A percentile compares a stretch with the other conserved stretches of the same genome.
Evolutionary conservation across 2,797 vertebrate species (phyloP).

Genomic region (Rhincodon typus): DNA sequence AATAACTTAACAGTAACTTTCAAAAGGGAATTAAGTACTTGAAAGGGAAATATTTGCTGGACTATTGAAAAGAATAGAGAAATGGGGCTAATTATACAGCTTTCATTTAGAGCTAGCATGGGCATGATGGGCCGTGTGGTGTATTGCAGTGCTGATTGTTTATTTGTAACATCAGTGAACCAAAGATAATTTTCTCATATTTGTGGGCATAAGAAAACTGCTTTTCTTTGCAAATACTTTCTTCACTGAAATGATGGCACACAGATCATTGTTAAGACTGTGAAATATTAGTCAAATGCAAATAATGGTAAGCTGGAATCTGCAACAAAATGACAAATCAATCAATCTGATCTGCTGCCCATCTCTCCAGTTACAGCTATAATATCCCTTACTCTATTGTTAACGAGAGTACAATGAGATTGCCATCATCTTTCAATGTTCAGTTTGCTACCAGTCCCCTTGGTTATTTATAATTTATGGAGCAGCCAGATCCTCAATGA

Average conservation of each 20-base stretch:
- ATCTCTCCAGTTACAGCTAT: not conserved
- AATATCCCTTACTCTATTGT: not conserved
- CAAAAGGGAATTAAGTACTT: not conserved
- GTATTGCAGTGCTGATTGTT: not conserved
- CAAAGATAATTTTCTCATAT: not conserved
- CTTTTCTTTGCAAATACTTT: not conserved
- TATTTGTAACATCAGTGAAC: too few species aligned
- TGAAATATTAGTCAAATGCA: slow-evolving; percentile 8
- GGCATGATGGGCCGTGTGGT: not conserved
- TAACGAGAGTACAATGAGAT: slow-evolving; percentile 18
- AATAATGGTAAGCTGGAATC: not conserved
- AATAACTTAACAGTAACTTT: not conserved
- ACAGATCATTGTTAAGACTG: not conserved
- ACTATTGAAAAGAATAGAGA: not conserved
- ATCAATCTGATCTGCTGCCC: not conserved
- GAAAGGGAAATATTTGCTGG: not conserved
- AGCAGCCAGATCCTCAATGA: slow-evolving; percentile 1
- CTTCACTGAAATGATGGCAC: not conserved
- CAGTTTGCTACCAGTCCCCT: not conserved
- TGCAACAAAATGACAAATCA: slow-evolving; percentile 1
- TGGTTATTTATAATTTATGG: not conserved
- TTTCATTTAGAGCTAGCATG: not conserved
- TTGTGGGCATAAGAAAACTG: not conserved
- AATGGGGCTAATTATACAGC: not conserved
- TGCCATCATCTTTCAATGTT: not conserved